These are phyloP conservation scores for Himalopsyche kuldschensis DNA, from an alignment of 2,888 invertebrate genomes.

Conservation along the genomic window DNA sequence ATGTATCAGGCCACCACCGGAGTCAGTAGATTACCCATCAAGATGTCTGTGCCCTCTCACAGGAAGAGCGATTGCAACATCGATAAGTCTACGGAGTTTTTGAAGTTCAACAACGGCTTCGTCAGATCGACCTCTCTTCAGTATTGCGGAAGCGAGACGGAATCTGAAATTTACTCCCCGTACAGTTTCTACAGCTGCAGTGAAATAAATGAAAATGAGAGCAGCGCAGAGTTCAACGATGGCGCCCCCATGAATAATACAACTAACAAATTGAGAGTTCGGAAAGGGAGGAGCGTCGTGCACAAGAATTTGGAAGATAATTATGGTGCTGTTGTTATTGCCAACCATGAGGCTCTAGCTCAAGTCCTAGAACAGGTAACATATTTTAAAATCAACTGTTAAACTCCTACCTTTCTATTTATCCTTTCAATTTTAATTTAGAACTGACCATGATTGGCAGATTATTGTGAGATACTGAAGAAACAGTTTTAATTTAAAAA, in stretches of 20 bases:
- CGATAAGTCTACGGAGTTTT: slow-evolving; percentile 58
- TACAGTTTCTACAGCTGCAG: slow-evolving; percentile 74
- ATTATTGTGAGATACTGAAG: too few relatives aligned
- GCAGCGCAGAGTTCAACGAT: slow-evolving; percentile 46
- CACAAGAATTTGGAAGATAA: slow-evolving; percentile 87
- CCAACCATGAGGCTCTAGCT: slow-evolving; percentile 87
- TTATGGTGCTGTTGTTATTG: slow-evolving; percentile 86
- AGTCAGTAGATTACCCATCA: slow-evolving; percentile 47
- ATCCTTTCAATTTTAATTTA: too few relatives aligned
- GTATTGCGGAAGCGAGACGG: slow-evolving; percentile 81
- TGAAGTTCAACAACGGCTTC: slow-evolving; percentile 63
- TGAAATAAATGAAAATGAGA: slow-evolving; percentile 58
- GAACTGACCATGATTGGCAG: too few relatives aligned
- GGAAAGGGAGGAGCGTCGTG: slow-evolving; percentile 80
- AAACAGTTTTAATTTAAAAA: too few relatives aligned
- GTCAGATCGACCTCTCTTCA: slow-evolving; percentile 71
- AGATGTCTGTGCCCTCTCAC: slow-evolving; percentile 46
- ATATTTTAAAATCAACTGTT: neutral
- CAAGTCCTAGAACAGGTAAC: slow-evolving; percentile 85
- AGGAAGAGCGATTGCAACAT: slow-evolving; percentile 57
- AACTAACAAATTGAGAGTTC: slow-evolving; percentile 70
- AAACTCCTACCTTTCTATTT: too few relatives aligned
- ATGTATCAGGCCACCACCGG: slow-evolving; percentile 44
- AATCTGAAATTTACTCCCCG: slow-evolving; percentile 82
- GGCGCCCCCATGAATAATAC: slow-evolving; percentile 55